A percentile compares a stretch with the other conserved stretches of the same genome.
Evolutionary conservation across 2,797 vertebrate species (phyloP).

Genomic region (Meriones psammophilus): DNA sequence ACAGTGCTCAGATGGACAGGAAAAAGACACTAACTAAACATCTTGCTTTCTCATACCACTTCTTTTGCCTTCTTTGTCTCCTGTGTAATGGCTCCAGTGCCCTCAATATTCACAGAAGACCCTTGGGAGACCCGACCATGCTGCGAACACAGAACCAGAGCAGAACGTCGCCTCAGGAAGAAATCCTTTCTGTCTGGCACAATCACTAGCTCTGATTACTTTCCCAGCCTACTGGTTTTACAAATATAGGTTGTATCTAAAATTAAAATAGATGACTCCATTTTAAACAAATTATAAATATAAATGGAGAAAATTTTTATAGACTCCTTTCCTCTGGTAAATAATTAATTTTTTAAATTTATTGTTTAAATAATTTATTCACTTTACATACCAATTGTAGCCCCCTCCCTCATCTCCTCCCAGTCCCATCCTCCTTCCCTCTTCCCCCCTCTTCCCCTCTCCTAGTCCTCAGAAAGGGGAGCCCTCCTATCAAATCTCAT

Average conservation of each 20-base stretch:
- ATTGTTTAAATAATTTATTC: too few relatives aligned
- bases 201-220: constrained; percentile 72
- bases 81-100: background rate
- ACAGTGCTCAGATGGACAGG: background rate
- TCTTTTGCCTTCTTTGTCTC: background rate
- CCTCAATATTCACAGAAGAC: constrained; percentile 52
- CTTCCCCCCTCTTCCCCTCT: too few relatives aligned
- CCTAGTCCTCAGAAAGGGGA: too few relatives aligned
- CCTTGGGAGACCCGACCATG: constrained; percentile 4
- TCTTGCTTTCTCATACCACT: constrained; percentile 43
- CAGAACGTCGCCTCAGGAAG: constrained; percentile 68
- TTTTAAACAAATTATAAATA: constrained; percentile 71
- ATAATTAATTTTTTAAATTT: background rate
- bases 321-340: background rate
- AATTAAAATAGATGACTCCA: constrained; percentile 68
- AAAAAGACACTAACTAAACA: constrained; percentile 12
- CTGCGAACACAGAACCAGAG: constrained; percentile 57
- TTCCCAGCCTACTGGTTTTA: constrained; percentile 57
- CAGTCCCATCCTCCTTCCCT: too few relatives aligned
- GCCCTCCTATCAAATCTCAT: too few relatives aligned
- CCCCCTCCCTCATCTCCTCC: too few relatives aligned
- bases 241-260: constrained; percentile 73
- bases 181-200: constrained; percentile 35
- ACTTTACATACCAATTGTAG: too few relatives aligned
- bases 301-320: constrained; percentile 33